phyloP scores from a whole-genome alignment of 2,888 invertebrate genomes.

The Melipona bicolor region DNA sequence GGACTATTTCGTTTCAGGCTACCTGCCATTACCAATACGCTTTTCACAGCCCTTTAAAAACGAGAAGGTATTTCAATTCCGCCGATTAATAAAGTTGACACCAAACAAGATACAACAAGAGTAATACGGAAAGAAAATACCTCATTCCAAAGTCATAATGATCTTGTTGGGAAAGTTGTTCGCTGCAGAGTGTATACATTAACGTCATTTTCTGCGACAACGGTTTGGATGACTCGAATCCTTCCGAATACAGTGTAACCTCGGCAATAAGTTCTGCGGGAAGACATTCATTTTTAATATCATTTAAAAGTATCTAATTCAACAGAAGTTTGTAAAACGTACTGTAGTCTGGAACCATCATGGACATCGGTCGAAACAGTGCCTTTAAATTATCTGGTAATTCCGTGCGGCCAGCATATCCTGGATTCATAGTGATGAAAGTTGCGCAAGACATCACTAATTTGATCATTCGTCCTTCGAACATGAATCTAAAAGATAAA shows the following conservation, averaged over 20 bases:
- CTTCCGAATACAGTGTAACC: constrained; percentile 96
- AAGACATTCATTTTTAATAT: too few species aligned
- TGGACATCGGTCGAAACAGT: constrained; percentile 93
- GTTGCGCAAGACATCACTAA: constrained; percentile 92
- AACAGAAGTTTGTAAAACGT: constrained; percentile 59
- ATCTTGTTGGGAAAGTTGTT: constrained; percentile 95
- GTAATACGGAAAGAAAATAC: constrained; percentile 61
- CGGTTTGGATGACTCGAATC: constrained; percentile 94
- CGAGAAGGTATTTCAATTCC: neutral
- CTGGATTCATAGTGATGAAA: constrained; percentile 97
- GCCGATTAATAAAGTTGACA: neutral
- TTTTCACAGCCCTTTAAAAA: constrained; percentile 91
- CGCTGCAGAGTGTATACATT: constrained; percentile 96
- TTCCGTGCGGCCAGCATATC: constrained; percentile 95
- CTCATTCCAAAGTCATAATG: constrained; percentile 97
- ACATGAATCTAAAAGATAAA: constrained; percentile 89
- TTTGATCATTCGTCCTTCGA: constrained; percentile 95
- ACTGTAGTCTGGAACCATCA: constrained; percentile 98
- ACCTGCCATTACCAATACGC: constrained; percentile 96
- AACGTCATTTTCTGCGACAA: constrained; percentile 96
- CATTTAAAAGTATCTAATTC: neutral
- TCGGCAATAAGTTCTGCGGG: constrained; percentile 92
- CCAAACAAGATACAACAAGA: neutral
- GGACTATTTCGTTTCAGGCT: constrained; percentile 93
- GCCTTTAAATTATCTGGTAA: constrained; percentile 95